phyloP scores from a whole-genome alignment of 2,888 invertebrate species.

The Tryphoninae sp. region DNA sequence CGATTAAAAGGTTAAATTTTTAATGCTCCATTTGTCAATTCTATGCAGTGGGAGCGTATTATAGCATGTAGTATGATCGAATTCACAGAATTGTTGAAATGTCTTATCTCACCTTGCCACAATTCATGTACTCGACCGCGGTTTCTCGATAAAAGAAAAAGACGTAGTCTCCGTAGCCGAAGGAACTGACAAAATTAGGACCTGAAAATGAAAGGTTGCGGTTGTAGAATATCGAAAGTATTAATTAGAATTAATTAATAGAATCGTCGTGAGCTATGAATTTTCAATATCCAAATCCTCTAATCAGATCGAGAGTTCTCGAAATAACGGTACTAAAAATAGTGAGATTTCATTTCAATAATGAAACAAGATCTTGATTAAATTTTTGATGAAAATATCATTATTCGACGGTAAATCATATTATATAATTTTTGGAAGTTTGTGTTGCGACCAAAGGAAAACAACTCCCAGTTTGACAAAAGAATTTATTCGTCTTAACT shows the following conservation, averaged over 20 bases:
- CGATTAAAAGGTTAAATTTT: too few relatives aligned
- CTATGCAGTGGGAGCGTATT: background rate
- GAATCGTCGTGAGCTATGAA: background rate
- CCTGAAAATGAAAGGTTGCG: constrained; percentile 80
- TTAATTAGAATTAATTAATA: background rate
- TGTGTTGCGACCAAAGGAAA: too few relatives aligned
- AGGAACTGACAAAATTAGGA: constrained; percentile 95
- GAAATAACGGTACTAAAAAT: background rate
- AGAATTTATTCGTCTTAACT: too few relatives aligned
- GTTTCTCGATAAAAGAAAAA: constrained; percentile 97
- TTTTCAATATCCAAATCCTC: background rate
- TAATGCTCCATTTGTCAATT: too few relatives aligned
- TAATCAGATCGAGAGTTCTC: background rate
- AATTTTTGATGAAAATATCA: background rate
- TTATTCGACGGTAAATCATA: background rate
- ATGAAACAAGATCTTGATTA: background rate
- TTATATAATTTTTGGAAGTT: background rate
- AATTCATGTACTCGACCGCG: constrained; percentile 96
- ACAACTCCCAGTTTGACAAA: too few relatives aligned
- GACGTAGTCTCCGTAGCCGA: constrained; percentile 92
- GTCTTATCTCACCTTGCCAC: constrained; percentile 87
- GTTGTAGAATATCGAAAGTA: background rate
- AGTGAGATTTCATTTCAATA: background rate
- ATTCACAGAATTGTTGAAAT: background rate
- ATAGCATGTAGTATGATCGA: background rate